Base-by-base conservation (phyloP, 2,888 invertebrate genomes). In the Rutpela maculata region DNA sequence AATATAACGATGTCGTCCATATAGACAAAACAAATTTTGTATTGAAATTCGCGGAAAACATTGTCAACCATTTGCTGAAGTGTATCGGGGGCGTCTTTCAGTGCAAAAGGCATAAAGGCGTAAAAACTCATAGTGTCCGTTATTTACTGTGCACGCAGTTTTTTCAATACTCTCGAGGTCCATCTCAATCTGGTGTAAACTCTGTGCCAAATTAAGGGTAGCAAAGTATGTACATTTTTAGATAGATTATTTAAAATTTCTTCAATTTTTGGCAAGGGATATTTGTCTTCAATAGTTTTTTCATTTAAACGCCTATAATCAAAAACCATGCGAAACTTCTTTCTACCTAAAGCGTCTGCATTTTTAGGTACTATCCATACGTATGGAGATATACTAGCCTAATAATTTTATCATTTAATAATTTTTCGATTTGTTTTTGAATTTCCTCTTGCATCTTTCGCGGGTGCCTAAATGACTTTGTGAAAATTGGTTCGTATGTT, bases 121-220 rank as follows among this genome's bases (percentile, higher is more conserved):
- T 81, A 85, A 69, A n/a, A n/a, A n/a, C n/a, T 85, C 82, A 26
- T 63, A 84, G 19, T 84, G 78, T 0, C 85, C 84, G 50, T 78
- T 71, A 11, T 78, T 80, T n/a, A 82, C 81, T 4, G 73, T 78
- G 69, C 85, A 85, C 0, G 84, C 83, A 0, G 86, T 86, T 84
- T 85, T 63, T 43, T 77, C 59, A 17, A 81, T 76, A 17, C 75
- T 78, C 78, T 78, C 7, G 0, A 62, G 73, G 57, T 79, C 67
- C 78, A 84, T 79, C 66, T 81, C 82, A 19, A 87, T 83, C 75
- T 88, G 87, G 56, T 82, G 82, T 19, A n/a, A n/a, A n/a, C n/a
- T n/a, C n/a, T n/a, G n/a, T n/a, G n/a, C n/a, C n/a, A n/a, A n/a
- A n/a, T n/a, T n/a, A n/a, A n/a, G n/a, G n/a, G n/a, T 78, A 80